Percentiles rank a stretch among this genome's conserved stretches.
phyloP scores from a whole-genome alignment of 2,113 vertebrate genomes.

The Paramisgurnus dabryanus region DNA sequence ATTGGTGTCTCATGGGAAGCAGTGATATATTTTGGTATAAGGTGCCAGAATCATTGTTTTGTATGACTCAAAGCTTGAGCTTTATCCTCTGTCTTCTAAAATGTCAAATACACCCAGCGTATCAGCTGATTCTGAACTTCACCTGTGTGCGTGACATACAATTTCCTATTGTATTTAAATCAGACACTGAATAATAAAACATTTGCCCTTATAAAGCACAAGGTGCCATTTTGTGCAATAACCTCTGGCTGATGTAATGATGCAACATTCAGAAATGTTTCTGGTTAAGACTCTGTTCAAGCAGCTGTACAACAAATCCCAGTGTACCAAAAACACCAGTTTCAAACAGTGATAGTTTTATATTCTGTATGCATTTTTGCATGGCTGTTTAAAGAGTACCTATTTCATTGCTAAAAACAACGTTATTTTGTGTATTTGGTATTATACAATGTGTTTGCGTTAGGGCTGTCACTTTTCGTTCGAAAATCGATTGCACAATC shows the following conservation, averaged over 20 bases:
- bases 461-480: too few relatives aligned
- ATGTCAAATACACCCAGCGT: background rate
- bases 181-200: conserved; percentile 17
- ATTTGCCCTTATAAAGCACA: conserved; percentile 7
- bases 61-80: background rate
- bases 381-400: background rate
- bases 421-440: too few relatives aligned
- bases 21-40: background rate
- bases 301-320: background rate
- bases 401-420: too few relatives aligned
- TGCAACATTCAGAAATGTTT: conserved; percentile 48
- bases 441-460: too few relatives aligned
- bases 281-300: background rate
- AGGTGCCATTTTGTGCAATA: conserved; percentile 30
- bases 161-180: conserved; percentile 10
- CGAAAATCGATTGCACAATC: too few relatives aligned
- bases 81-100: background rate
- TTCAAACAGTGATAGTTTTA: background rate
- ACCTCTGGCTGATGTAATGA: conserved; percentile 47
- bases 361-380: background rate
- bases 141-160: background rate
- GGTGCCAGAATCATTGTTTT: background rate
- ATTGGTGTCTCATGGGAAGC: background rate
- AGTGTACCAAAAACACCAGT: conserved; percentile 8
- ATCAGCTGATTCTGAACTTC: background rate